Percentiles rank a stretch among this genome's conserved stretches.
These are phyloP conservation scores for Zaprionus tsacasi DNA, from an alignment of 1,140 invertebrate species.

Conservation along the genomic window DNA sequence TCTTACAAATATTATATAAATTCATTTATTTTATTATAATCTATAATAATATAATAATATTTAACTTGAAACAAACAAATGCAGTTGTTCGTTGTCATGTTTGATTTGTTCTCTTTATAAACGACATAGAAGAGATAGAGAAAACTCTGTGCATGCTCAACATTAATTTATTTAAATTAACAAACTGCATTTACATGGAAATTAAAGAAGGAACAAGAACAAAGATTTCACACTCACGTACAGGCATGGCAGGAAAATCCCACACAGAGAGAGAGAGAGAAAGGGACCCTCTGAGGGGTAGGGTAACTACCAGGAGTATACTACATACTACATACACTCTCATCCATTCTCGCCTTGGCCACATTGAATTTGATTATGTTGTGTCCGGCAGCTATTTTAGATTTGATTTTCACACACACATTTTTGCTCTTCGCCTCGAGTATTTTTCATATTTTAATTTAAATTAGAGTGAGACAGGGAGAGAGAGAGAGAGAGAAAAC, in stretches of 20 bases:
- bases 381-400: constrained; percentile 81
- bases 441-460: constrained; percentile 82
- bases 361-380: constrained; percentile 73
- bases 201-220: background rate
- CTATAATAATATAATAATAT: too few species aligned
- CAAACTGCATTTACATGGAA: background rate
- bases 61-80: too few species aligned
- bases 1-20: too few species aligned
- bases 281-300: background rate
- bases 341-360: constrained; percentile 33
- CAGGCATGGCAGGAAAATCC: background rate
- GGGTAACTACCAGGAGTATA: background rate
- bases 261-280: background rate
- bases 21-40: too few species aligned
- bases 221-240: constrained; percentile 5
- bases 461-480: constrained; percentile 58
- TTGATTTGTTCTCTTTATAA: background rate
- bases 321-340: background rate
- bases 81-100: too few species aligned
- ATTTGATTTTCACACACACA: constrained; percentile 76
- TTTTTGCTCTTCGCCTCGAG: constrained; percentile 40
- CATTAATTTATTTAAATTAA: constrained; percentile 10
- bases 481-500: constrained; percentile 27
- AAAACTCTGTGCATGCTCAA: background rate
- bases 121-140: background rate